Percentiles rank a stretch among this genome's conserved stretches.
phyloP scores from a whole-genome alignment of 2,797 vertebrate species.

The Eulemur albifrons region DNA sequence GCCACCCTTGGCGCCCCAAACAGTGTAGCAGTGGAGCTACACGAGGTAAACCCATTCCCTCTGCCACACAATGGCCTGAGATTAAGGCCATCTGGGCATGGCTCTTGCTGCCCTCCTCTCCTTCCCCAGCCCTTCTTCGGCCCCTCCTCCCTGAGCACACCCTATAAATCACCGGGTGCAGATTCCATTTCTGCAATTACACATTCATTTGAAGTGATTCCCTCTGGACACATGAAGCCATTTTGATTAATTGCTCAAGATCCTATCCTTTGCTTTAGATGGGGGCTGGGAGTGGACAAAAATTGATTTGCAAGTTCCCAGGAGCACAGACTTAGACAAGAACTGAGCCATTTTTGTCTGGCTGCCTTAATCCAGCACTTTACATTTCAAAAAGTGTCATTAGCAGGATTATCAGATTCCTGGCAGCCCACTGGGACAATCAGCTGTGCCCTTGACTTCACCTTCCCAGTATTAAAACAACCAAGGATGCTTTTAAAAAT shows the following conservation, averaged over 20 bases:
- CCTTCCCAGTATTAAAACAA: conserved; percentile 40
- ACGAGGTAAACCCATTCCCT: background rate
- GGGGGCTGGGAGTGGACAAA: background rate
- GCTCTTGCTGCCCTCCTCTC: background rate
- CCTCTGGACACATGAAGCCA: conserved; percentile 4
- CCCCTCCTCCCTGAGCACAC: background rate
- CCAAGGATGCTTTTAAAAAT: conserved; percentile 12
- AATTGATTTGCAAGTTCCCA: conserved; percentile 4
- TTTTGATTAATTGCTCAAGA: conserved; percentile 51
- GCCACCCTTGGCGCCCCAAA: background rate
- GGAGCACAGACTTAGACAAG: background rate
- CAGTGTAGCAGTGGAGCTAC: background rate
- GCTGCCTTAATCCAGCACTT: background rate
- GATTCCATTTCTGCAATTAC: background rate
- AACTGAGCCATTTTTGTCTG: background rate
- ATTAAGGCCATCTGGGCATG: background rate
- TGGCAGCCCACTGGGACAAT: background rate
- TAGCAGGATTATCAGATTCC: background rate
- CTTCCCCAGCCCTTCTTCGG: background rate
- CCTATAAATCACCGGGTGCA: background rate
- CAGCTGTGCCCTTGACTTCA: background rate
- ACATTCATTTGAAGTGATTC: background rate
- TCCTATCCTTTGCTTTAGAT: background rate
- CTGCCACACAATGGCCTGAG: background rate
- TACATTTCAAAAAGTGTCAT: conserved; percentile 7